Percentiles rank a stretch among this genome's conserved stretches.
These are phyloP conservation scores for Oscheius sp. DNA, from an alignment of 1,140 invertebrate genomes.

Conservation along the genomic window DNA sequence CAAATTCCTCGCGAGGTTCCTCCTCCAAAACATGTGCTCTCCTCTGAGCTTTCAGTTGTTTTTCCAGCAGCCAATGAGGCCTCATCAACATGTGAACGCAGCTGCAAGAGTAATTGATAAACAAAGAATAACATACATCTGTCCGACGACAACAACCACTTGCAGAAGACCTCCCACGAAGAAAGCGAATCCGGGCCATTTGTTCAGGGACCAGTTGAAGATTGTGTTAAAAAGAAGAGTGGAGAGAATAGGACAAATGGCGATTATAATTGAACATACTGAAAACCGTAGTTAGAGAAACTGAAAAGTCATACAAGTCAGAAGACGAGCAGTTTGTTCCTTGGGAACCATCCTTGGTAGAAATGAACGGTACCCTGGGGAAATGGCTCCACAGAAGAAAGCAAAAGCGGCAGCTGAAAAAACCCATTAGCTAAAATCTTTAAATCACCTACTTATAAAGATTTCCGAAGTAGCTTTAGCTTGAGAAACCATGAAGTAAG, in stretches of 20 bases:
- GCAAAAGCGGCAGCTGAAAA: conserved; percentile 18
- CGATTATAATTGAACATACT: conserved; percentile 33
- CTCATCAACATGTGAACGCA: background rate
- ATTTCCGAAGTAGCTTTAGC: conserved; percentile 27
- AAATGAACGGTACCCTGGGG: conserved; percentile 40
- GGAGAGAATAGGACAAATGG: conserved; percentile 38
- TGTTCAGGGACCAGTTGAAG: conserved; percentile 28
- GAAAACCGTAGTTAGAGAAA: background rate
- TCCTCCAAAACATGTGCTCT: conserved; percentile 1
- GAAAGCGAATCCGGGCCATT: conserved; percentile 39
- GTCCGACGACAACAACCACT: conserved; percentile 28
- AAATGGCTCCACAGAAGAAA: conserved; percentile 25
- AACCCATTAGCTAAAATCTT: background rate
- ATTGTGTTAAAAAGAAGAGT: conserved; percentile 37
- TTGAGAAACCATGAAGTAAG: conserved; percentile 31
- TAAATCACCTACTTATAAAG: conserved; percentile 10
- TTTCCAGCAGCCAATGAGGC: conserved; percentile 11
- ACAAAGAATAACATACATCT: conserved; percentile 25
- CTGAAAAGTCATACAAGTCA: conserved; percentile 13
- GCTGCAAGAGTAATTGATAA: conserved; percentile 2
- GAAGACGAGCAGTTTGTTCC: conserved; percentile 37
- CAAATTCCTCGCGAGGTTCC: background rate
- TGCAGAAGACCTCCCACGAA: conserved; percentile 31
- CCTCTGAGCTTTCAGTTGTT: background rate
- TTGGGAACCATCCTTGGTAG: conserved; percentile 43